These are phyloP conservation scores for Thunnus albacares DNA, from an alignment of 2,797 vertebrate genomes.

Conservation along the genomic window DNA sequence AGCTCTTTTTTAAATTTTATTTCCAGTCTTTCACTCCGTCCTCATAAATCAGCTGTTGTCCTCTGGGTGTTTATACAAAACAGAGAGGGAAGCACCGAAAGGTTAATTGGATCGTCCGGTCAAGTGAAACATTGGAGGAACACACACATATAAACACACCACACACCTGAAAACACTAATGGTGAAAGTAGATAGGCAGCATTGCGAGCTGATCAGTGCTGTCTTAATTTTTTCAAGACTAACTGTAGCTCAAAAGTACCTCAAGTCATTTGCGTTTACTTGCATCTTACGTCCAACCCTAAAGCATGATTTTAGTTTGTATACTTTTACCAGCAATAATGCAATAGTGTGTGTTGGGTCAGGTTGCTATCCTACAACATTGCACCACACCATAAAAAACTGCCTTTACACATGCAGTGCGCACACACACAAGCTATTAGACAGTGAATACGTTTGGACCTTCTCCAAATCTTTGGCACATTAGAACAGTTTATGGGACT, in stretches of 20 bases:
- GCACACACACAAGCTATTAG: slow-evolving; percentile 14
- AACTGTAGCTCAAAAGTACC: slow-evolving; percentile 7
- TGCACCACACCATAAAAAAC: not conserved
- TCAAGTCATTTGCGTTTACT: not conserved
- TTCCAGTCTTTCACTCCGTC: slow-evolving; percentile 14
- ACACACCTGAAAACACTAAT: not conserved
- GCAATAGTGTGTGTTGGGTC: not conserved
- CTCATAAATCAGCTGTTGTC: slow-evolving; percentile 65
- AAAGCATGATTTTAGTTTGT: not conserved
- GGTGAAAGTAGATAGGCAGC: slow-evolving; percentile 6
- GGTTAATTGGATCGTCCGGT: slow-evolving; percentile 65
- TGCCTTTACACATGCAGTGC: not conserved
- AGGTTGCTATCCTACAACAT: not conserved
- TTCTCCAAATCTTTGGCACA: slow-evolving; percentile 23
- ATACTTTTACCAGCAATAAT: not conserved
- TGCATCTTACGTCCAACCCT: not conserved
- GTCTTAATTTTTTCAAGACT: slow-evolving; percentile 1
- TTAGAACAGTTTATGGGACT: slow-evolving; percentile 40
- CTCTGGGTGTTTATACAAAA: slow-evolving; percentile 54
- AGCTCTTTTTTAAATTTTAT: slow-evolving; percentile 27
- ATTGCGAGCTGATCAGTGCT: slow-evolving; percentile 10
- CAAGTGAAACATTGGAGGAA: slow-evolving; percentile 23
- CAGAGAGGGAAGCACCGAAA: slow-evolving; percentile 54
- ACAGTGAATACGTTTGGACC: slow-evolving; percentile 29
- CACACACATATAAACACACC: slow-evolving; percentile 10